Evolutionary conservation across 2,113 vertebrate genomes (phyloP), one percentile per base, ranked within the genome.

Genomic region (Atrichornis clamosus): DNA sequence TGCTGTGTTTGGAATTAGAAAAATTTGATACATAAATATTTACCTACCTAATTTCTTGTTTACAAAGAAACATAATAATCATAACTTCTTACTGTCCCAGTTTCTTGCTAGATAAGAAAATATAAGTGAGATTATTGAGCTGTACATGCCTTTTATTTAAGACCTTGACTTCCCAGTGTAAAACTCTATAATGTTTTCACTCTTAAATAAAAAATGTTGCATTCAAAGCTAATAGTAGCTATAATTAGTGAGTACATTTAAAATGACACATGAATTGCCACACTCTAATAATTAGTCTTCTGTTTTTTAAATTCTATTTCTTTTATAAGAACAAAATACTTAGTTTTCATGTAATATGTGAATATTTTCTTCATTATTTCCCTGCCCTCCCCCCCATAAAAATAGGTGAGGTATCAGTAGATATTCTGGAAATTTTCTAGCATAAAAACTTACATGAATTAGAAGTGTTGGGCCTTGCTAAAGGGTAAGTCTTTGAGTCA

Each of bases 381-480:
- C 8, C 7, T 3, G 2, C 3, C 2, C 5, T 11, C 10, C 5
- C 12, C 2, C 4, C 9, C 9, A 8, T 32, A 63, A 70, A 77
- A 80, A 42, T 32, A 73, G 3, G 14, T 39, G 16, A 75, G 12
- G 5, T 60, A 56, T 52, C 17, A 49, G 6, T 27, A 30, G n/a
- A 41, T 52, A 50, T 46, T 75, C 27, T 58, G 10, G 32, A 65
- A 52, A 76, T 49, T 50, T 78, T 68, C 37, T 59, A n/a, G 22
- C 4, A 4, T n/a, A 23, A 90, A 82, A 90, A 3, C 10, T 68
- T 33, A 81, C 11, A 24, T 42, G 14, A 81, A 67, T 78, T 65
- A 68, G 12, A 70, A 81, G 10, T 23, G 3, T 39, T 67, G 3
- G 47, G 9, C 33, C 56, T 67, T 91, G 32, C 30, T 63, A 22